Evolutionary conservation across 2,797 vertebrate genomes (phyloP).

Genomic region (Taeniopygia guttata): DNA sequence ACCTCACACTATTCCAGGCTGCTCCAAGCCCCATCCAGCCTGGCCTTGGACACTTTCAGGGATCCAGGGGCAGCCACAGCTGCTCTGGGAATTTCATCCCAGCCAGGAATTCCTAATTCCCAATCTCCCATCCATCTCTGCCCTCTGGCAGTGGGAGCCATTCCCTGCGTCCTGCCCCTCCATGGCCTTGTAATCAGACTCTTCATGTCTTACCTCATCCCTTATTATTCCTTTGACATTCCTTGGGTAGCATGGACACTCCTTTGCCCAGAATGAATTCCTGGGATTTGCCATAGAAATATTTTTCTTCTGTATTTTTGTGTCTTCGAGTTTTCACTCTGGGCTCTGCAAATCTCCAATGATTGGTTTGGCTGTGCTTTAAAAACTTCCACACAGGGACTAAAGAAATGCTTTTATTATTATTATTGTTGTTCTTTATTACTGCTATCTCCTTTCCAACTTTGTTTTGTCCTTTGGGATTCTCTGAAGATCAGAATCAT

Average conservation of each 20-base stretch:
- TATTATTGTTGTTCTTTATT: not conserved
- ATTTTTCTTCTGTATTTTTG: not conserved
- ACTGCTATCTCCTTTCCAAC: not conserved
- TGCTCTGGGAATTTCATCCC: not conserved
- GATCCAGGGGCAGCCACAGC: not conserved
- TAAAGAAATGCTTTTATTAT: not conserved
- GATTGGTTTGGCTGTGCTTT: not conserved
- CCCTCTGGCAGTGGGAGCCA: not conserved
- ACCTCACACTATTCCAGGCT: fast-evolving
- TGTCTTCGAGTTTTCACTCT: not conserved
- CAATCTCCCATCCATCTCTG: not conserved
- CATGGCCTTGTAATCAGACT: not conserved
- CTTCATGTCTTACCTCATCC: not conserved
- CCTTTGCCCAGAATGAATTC: not conserved
- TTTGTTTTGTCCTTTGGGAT: not conserved
- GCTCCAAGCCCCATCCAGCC: not conserved
- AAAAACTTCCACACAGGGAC: not conserved
- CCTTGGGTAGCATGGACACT: not conserved
- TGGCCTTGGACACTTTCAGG: fast-evolving
- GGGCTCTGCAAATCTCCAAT: not conserved
- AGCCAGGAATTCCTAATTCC: not conserved
- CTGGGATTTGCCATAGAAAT: not conserved
- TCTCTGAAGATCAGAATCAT: not conserved
- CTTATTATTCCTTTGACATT: not conserved
- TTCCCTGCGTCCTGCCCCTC: not conserved